These are phyloP conservation scores for Sebastes matsubarae DNA, from an alignment of 2,797 vertebrate genomes.

Conservation along the genomic window DNA sequence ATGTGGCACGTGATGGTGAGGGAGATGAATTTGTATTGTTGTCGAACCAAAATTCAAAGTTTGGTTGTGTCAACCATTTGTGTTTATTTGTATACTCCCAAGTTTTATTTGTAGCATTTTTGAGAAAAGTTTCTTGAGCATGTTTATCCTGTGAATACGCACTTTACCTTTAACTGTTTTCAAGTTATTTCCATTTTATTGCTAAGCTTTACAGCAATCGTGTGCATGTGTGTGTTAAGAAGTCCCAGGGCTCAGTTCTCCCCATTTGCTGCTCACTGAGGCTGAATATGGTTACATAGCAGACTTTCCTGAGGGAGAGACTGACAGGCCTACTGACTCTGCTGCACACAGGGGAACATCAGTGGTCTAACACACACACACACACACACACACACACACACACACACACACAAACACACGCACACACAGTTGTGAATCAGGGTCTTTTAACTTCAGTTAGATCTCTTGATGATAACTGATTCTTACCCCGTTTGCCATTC, in stretches of 20 bases:
- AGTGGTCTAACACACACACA: background rate
- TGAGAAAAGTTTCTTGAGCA: background rate
- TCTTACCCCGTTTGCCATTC: background rate
- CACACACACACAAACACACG: background rate
- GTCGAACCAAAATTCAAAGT: slow-evolving; percentile 22
- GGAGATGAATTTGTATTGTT: slow-evolving; percentile 39
- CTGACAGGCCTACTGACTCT: slow-evolving; percentile 35
- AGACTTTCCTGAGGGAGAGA: slow-evolving; percentile 65
- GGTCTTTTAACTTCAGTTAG: slow-evolving; percentile 41
- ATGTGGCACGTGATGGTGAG: slow-evolving; percentile 23
- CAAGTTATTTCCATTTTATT: slow-evolving; percentile 10
- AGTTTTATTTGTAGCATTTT: background rate
- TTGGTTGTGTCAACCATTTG: background rate
- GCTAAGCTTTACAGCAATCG: background rate
- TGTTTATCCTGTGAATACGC: background rate
- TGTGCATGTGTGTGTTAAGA: slow-evolving; percentile 31
- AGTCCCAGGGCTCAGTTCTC: slow-evolving; percentile 44
- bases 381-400: background rate
- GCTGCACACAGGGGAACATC: slow-evolving; percentile 40
- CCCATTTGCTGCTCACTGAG: slow-evolving; percentile 54
- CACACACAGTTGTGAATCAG: slow-evolving; percentile 1
- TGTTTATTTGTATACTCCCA: background rate
- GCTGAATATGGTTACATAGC: slow-evolving; percentile 52
- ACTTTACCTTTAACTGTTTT: background rate
- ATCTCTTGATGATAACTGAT: background rate